Evolutionary conservation across 2,797 vertebrate species (phyloP).

Genomic region (Enteromius thamalakanensis): DNA sequence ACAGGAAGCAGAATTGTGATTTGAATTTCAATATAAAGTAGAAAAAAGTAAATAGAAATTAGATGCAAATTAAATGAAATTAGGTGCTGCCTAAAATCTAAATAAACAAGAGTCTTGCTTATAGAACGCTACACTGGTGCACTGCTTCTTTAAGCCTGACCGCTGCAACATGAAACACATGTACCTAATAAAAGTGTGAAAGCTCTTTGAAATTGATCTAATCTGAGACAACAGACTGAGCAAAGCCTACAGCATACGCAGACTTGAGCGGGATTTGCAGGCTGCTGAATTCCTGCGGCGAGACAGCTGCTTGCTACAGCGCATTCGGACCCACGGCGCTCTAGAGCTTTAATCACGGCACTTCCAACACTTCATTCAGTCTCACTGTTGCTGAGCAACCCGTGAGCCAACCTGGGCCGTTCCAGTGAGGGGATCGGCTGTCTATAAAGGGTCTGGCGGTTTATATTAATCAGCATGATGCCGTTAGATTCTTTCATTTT

Average conservation of each 20-base stretch:
- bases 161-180: constrained; percentile 51
- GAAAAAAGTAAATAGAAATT: constrained; percentile 62
- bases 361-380: constrained; percentile 66
- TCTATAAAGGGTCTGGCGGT: constrained; percentile 64
- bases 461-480: constrained; percentile 79
- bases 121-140: constrained; percentile 42
- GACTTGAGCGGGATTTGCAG: constrained; percentile 69
- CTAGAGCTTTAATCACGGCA: constrained; percentile 77
- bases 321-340: constrained; percentile 70
- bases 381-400: constrained; percentile 76
- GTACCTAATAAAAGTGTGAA: constrained; percentile 52
- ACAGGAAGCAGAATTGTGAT: neutral
- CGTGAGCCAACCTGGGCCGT: constrained; percentile 69
- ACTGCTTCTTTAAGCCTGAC: constrained; percentile 60
- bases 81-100: neutral
- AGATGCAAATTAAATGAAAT: too few species aligned
- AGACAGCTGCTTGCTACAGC: constrained; percentile 61
- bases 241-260: constrained; percentile 68
- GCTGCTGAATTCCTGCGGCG: constrained; percentile 68
- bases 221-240: constrained; percentile 70
- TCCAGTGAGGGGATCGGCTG: constrained; percentile 64
- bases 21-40: neutral
- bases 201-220: constrained; percentile 60
- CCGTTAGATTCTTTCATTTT: constrained; percentile 70
- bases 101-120: constrained; percentile 8